A percentile compares a stretch with the other conserved stretches of the same genome.
phyloP scores from a whole-genome alignment of 2,113 vertebrate genomes.

The Fukomys damarensis region DNA sequence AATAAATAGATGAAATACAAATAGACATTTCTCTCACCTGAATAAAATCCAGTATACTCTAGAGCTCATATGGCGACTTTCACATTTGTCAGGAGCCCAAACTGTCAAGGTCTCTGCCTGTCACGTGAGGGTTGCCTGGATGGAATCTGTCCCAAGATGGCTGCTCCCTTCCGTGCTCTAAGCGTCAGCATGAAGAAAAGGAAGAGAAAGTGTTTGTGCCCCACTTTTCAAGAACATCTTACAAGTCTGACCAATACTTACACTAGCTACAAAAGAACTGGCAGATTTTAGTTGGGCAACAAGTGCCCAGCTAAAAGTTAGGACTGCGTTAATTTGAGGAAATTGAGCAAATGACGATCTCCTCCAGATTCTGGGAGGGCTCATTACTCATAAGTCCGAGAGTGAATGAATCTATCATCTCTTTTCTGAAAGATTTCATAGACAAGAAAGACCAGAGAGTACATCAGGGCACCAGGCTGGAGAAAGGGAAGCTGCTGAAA shows the following conservation, averaged over 20 bases:
- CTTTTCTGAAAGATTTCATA: background rate
- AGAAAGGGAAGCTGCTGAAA: background rate
- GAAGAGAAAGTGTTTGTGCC: background rate
- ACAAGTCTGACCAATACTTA: background rate
- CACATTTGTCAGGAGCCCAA: background rate
- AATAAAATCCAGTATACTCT: background rate
- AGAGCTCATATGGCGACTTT: background rate
- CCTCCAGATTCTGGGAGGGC: slow-evolving; percentile 5
- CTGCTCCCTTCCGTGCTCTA: background rate
- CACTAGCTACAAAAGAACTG: background rate
- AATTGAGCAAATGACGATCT: background rate
- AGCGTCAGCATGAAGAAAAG: background rate
- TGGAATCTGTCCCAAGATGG: background rate
- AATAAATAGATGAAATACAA: slow-evolving; percentile 24
- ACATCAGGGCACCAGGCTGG: background rate
- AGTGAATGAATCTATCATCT: background rate
- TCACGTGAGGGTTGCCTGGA: background rate
- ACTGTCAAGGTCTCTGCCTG: background rate
- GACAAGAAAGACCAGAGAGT: background rate
- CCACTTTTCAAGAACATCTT: background rate
- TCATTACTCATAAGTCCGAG: background rate
- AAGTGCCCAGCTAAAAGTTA: background rate
- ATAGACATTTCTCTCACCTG: background rate
- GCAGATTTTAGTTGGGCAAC: background rate
- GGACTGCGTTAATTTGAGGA: background rate